Evolutionary conservation across 2,888 invertebrate species (phyloP).

Genomic region (Dascillus cervinus): DNA sequence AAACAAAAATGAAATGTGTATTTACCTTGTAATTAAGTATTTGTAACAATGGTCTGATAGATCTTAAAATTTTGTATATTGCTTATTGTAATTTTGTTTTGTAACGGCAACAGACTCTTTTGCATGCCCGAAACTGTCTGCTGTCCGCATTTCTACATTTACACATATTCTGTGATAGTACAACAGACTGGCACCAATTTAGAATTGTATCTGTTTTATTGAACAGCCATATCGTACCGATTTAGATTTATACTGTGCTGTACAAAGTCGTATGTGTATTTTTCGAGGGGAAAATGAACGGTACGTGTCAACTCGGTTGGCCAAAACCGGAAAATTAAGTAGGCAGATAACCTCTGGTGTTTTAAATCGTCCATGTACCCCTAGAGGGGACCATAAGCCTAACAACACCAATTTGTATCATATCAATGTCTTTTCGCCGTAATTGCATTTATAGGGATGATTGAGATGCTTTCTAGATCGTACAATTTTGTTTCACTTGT

Average conservation of each 20-base stretch:
- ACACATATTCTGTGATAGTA: conserved; percentile 39
- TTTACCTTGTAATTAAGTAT: too few species aligned
- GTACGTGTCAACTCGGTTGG: too few species aligned
- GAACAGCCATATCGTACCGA: background rate
- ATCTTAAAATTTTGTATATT: background rate
- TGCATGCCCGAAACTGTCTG: conserved; percentile 7
- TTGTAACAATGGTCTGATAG: too few species aligned
- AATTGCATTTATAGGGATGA: too few species aligned
- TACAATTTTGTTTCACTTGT: too few species aligned
- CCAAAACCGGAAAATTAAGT: too few species aligned
- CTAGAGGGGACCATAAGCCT: conserved; percentile 3
- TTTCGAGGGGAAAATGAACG: too few species aligned
- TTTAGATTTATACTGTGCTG: background rate
- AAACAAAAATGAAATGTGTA: too few species aligned
- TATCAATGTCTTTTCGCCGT: conserved; percentile 4
- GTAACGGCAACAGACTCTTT: conserved; percentile 3
- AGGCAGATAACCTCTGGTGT: too few species aligned
- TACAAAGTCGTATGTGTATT: too few species aligned
- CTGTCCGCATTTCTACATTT: conserved; percentile 21
- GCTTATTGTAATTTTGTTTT: conserved; percentile 6
- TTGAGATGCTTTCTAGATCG: too few species aligned
- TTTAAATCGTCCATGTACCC: background rate
- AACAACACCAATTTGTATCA: conserved; percentile 7
- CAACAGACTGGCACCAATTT: conserved; percentile 37
- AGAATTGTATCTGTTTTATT: conserved; percentile 12